Conservation (phyloP, 2,113 vertebrate genomes). For the Hydrochoerus hydrochaeris region DNA sequence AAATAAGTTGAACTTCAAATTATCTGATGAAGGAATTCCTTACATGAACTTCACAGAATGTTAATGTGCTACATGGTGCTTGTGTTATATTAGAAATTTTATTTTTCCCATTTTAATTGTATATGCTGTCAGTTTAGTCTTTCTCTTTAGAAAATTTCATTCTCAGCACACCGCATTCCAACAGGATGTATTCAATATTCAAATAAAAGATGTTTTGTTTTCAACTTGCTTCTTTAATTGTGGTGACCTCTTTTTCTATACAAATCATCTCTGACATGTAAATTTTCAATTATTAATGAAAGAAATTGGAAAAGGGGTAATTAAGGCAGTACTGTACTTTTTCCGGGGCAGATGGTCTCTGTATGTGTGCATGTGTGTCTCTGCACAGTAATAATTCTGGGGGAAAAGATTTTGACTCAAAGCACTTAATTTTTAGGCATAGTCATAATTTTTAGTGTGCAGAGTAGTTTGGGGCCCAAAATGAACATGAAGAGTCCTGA, state of each 20-base stretch:
- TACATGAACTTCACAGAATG: background rate
- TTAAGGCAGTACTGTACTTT: background rate
- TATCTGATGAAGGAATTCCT: no score
- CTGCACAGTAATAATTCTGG: background rate
- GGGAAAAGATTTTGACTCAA: background rate
- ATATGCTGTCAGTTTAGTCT: background rate
- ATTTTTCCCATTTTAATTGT: constrained; percentile 47
- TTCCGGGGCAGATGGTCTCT: background rate
- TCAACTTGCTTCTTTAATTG: constrained; percentile 27
- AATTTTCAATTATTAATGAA: background rate
- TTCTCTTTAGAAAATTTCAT: background rate
- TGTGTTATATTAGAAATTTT: background rate
- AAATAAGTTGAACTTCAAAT: no score
- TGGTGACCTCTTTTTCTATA: background rate
- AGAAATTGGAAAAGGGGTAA: background rate
- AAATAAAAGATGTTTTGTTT: constrained; percentile 68
- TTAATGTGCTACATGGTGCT: background rate
- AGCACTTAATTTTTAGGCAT: background rate
- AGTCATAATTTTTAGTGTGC: background rate
- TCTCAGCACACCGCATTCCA: background rate
- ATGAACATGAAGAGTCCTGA: background rate
- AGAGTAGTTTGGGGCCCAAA: background rate
- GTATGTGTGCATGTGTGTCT: background rate
- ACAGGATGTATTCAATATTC: constrained; percentile 18
- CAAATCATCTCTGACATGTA: background rate